These are phyloP conservation scores for Drosophila neutralis DNA, from an alignment of 2,888 invertebrate genomes.

Conservation along the genomic window DNA sequence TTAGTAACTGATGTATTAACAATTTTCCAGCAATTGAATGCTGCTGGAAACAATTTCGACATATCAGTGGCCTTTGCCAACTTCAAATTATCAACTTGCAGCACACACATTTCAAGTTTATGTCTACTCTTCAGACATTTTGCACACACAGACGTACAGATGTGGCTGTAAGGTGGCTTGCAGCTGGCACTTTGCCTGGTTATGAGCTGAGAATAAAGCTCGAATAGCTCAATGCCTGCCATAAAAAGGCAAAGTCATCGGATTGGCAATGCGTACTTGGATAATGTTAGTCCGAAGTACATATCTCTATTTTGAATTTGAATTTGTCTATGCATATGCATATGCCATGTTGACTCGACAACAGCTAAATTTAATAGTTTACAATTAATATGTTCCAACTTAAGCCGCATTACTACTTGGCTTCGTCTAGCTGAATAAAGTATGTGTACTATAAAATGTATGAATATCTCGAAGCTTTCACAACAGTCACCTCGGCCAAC, in stretches of 20 bases:
- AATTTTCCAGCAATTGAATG: constrained; percentile 69
- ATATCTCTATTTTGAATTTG: background rate
- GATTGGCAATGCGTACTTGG: constrained; percentile 34
- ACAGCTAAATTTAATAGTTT: constrained; percentile 15
- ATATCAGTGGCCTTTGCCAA: constrained; percentile 24
- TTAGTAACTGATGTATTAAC: constrained; percentile 43
- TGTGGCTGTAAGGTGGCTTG: constrained; percentile 22
- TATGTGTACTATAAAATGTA: background rate
- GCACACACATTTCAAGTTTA: constrained; percentile 25
- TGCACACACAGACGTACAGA: constrained; percentile 2
- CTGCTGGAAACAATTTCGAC: constrained; percentile 33
- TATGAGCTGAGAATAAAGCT: constrained; percentile 34
- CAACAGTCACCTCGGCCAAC: constrained; percentile 41
- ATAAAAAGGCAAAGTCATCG: constrained; percentile 39
- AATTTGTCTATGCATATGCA: constrained; percentile 1
- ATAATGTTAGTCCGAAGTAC: background rate
- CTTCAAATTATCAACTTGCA: constrained; percentile 33
- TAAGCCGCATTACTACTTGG: background rate
- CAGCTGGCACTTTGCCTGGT: constrained; percentile 46
- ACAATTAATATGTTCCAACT: background rate
- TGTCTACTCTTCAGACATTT: constrained; percentile 21
- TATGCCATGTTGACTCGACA: background rate
- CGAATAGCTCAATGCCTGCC: constrained; percentile 21
- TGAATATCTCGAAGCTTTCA: constrained; percentile 13
- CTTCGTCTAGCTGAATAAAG: constrained; percentile 7